These are phyloP conservation scores for Neopelma chrysocephalum DNA, from an alignment of 2,797 vertebrate species.

Conservation along the genomic window DNA sequence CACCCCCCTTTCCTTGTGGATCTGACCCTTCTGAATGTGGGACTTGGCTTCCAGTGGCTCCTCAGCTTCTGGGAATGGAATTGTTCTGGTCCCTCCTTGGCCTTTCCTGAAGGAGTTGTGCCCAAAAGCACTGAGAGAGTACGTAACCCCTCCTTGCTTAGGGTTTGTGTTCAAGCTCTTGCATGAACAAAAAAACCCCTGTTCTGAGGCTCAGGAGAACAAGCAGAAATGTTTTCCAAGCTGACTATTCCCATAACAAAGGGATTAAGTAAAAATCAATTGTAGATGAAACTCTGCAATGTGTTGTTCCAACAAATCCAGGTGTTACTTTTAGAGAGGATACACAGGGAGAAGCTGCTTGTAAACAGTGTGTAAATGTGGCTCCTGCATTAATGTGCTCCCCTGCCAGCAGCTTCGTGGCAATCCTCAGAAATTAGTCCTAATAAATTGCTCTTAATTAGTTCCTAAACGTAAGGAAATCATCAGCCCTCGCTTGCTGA, in stretches of 20 bases:
- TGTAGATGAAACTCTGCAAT: neutral
- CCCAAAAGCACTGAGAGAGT: neutral
- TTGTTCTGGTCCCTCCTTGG: neutral
- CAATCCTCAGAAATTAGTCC: neutral
- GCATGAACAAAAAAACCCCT: neutral
- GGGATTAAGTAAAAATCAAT: neutral
- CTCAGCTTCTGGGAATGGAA: neutral
- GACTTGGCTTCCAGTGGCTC: neutral
- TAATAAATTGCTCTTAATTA: neutral
- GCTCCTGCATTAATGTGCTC: neutral
- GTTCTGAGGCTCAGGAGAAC: neutral
- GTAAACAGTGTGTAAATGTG: neutral
- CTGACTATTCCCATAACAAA: neutral
- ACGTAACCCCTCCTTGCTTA: neutral
- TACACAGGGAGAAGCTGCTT: neutral
- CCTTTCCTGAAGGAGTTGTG: neutral
- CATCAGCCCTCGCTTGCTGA: neutral
- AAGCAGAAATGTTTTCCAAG: neutral
- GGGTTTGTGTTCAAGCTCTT: fast-evolving
- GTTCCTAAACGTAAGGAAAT: neutral
- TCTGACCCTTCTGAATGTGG: fast-evolving
- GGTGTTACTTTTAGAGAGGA: neutral
- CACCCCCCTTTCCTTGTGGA: neutral
- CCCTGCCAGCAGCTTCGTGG: neutral
- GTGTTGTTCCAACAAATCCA: neutral